Percentiles rank a stretch among this genome's conserved stretches.
Conservation (phyloP, 2,113 vertebrate genomes). For the Apaloderma vittatum region DNA sequence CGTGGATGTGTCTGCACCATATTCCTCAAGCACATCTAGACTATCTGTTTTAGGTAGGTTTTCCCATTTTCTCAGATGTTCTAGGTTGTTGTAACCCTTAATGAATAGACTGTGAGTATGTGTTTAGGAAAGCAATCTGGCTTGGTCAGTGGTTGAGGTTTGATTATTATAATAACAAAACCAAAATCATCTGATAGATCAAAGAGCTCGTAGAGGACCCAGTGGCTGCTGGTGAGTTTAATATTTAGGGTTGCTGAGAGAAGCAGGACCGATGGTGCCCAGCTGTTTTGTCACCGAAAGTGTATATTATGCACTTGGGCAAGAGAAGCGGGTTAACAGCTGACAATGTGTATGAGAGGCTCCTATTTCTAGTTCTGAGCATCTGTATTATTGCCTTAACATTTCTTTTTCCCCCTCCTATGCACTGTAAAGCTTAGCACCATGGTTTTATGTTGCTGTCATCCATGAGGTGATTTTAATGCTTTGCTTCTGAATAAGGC, state of each 20-base stretch:
- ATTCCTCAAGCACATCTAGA: neutral
- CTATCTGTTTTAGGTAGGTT: neutral
- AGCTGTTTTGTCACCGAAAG: neutral
- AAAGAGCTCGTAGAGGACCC: neutral
- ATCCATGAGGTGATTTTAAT: neutral
- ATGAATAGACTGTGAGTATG: neutral
- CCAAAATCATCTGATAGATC: neutral
- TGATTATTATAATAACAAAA: neutral
- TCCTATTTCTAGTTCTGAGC: conserved; percentile 3
- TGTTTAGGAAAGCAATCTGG: neutral
- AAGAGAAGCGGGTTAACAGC: conserved; percentile 8
- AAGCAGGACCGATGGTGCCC: neutral
- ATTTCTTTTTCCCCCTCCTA: neutral
- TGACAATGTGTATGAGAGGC: neutral
- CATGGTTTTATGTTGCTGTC: neutral
- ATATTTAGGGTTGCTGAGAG: neutral
- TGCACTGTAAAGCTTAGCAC: conserved; percentile 15
- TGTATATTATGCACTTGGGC: neutral
- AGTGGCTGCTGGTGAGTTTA: neutral
- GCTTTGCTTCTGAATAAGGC: conserved; percentile 23
- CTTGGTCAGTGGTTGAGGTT: neutral
- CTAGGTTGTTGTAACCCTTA: neutral
- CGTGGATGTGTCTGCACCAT: neutral
- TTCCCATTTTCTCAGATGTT: neutral
- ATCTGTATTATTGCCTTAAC: conserved; percentile 15